Conservation (phyloP, 2,888 invertebrate species). For the Pterostichus niger region DNA sequence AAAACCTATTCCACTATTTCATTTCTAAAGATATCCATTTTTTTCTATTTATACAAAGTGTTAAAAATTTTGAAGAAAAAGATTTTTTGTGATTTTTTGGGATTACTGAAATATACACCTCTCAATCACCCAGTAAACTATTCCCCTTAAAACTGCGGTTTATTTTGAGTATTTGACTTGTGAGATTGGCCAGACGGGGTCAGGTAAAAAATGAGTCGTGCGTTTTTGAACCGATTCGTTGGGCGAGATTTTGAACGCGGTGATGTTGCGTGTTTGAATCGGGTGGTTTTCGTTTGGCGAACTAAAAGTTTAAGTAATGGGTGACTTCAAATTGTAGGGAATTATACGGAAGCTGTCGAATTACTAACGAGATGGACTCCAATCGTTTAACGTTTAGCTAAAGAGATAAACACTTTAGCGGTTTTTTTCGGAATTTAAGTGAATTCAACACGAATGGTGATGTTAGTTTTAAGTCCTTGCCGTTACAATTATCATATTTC, state of each 20-base stretch:
- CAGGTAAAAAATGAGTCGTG: slow-evolving; percentile 69
- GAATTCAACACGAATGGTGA: not conserved
- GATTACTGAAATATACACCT: slow-evolving; percentile 70
- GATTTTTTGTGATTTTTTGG: slow-evolving; percentile 71
- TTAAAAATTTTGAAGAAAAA: slow-evolving; percentile 70
- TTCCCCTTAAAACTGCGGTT: not conserved
- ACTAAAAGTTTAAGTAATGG: slow-evolving; percentile 60
- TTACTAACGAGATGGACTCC: slow-evolving; percentile 43
- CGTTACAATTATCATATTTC: no score
- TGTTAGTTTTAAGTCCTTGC: no score
- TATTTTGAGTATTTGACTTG: slow-evolving; percentile 29
- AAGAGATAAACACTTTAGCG: no score
- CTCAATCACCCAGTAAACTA: slow-evolving; percentile 48
- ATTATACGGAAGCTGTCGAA: slow-evolving; percentile 61
- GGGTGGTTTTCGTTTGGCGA: slow-evolving; percentile 14
- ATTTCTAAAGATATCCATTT: slow-evolving; percentile 49
- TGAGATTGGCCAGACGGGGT: slow-evolving; percentile 50
- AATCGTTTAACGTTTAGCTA: not conserved
- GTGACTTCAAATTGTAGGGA: slow-evolving; percentile 62
- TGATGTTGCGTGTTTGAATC: slow-evolving; percentile 27
- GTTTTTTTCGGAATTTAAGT: not conserved
- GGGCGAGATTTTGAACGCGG: slow-evolving; percentile 8
- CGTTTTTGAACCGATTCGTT: slow-evolving; percentile 40
- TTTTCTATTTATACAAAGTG: slow-evolving; percentile 69
- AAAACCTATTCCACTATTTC: not conserved